Evolutionary conservation across 2,113 vertebrate genomes (phyloP), one percentile per base, ranked within the genome.

Genomic region (Antidorcas marsupialis): DNA sequence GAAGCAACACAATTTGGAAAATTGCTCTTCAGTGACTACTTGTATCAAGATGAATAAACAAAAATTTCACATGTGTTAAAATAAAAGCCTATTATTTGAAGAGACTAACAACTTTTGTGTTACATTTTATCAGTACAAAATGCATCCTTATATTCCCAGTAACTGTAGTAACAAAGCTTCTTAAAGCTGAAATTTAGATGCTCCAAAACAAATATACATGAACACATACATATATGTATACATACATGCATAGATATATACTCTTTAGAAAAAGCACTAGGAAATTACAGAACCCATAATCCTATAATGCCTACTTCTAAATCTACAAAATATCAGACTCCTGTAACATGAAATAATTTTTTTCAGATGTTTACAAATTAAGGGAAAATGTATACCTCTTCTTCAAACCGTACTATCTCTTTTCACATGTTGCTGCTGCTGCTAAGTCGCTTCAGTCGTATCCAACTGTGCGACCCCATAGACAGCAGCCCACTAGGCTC

Each of bases 371-470:
- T 88, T 87, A 7, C 39, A 67, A 91, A 95, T 60, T 47, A 82
- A 91, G 2, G 45, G 13, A 86, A 91, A 87, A 79, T 25, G 59
- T 12, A 83, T 6, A 64, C n/a, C 57, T 91, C 55, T 93, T 79
- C 79, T 76, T 97, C 97, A 96, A 76, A 96, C 79, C 96, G 93
- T 47, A 98, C 60, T 81, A 7, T 52, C 45, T 53, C 57, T 84
- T 79, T 86, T 94, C 45, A 62, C 11, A 81, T 92, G 60, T 92
- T 59, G 57, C 57, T 59, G 57, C 57, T 27, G 57, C 11, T 59
- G 57, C 57, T 59, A 27, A 60, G 59, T 60, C 0, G 12, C 59
- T 30, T 30, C 57, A 60, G 59, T 60, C 27, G 1, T 60, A 28
- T 60, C 59, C 0, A 0, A 60, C 27, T 30, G 27, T 60, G 59